A percentile compares a stretch with the other conserved stretches of the same genome.
These are phyloP conservation scores for Aplysina aerophoba DNA, from an alignment of 37 sponge, comb jelly and placozoan species.

Conservation along the genomic window DNA sequence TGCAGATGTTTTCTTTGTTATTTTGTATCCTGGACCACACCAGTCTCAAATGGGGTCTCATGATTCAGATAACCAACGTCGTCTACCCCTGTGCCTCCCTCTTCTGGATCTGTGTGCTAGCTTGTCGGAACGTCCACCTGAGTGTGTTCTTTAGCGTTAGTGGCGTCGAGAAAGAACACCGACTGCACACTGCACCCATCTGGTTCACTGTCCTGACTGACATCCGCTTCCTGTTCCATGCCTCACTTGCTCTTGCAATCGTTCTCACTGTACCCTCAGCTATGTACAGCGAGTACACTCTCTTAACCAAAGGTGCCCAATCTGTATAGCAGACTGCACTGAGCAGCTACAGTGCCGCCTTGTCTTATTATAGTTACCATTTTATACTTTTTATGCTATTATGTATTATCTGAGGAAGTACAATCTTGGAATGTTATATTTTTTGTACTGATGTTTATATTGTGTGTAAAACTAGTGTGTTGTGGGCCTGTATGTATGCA, in stretches of 20 bases:
- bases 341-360: no score
- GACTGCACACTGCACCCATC: not conserved
- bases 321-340: no score
- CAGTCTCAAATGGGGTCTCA: constrained; percentile 19
- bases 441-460: no score
- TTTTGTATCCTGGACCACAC: not conserved
- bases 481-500: no score
- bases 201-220: no score
- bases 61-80: constrained; percentile 17
- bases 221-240: not conserved
- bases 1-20: not conserved
- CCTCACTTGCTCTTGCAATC: not conserved
- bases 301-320: not conserved
- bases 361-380: no score
- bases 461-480: no score
- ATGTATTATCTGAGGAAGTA: no score
- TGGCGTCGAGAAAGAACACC: not conserved
- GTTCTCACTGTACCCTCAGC: not conserved
- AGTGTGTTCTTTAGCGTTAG: not conserved
- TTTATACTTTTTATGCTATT: no score
- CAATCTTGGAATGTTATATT: no score
- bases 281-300: constrained; percentile 5
- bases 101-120: not conserved
- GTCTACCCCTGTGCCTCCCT: not conserved
- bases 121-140: not conserved